These are phyloP conservation scores for Laothoe populi DNA, from an alignment of 2,888 invertebrate genomes.

Conservation along the genomic window DNA sequence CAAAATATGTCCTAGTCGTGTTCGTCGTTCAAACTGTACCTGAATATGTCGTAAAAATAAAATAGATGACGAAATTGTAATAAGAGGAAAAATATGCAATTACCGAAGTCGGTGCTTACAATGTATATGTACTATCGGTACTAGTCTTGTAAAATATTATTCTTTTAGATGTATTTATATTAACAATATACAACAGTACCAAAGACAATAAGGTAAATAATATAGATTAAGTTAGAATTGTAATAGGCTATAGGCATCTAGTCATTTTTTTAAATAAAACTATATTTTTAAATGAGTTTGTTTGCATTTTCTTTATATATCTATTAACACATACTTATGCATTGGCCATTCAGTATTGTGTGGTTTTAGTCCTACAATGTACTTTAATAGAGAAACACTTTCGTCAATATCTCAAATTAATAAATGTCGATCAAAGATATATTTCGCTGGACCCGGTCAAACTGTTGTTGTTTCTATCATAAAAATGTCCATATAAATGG, in stretches of 20 bases:
- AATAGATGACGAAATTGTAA: background rate
- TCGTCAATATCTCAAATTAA: too few species aligned
- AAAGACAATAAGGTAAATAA: constrained; percentile 59
- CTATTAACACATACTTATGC: background rate
- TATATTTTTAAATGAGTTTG: constrained; percentile 49
- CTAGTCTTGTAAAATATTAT: constrained; percentile 13
- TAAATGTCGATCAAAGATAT: too few species aligned
- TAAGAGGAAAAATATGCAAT: background rate
- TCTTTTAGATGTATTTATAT: background rate
- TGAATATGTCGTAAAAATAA: background rate
- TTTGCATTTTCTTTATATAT: constrained; percentile 28
- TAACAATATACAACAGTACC: constrained; percentile 43
- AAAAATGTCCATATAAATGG: too few species aligned
- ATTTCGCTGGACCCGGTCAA: too few species aligned
- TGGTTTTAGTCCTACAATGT: too few species aligned
- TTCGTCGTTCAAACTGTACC: constrained; percentile 8
- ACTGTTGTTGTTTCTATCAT: too few species aligned
- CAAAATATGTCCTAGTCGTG: background rate
- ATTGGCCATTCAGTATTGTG: too few species aligned
- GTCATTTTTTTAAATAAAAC: constrained; percentile 64
- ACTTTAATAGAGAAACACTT: too few species aligned
- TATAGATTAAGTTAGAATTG: constrained; percentile 50
- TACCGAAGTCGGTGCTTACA: too few species aligned
- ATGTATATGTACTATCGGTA: too few species aligned
- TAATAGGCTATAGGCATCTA: constrained; percentile 70